phyloP scores from a whole-genome alignment of 2,113 vertebrate genomes.

The Fulica atra region DNA sequence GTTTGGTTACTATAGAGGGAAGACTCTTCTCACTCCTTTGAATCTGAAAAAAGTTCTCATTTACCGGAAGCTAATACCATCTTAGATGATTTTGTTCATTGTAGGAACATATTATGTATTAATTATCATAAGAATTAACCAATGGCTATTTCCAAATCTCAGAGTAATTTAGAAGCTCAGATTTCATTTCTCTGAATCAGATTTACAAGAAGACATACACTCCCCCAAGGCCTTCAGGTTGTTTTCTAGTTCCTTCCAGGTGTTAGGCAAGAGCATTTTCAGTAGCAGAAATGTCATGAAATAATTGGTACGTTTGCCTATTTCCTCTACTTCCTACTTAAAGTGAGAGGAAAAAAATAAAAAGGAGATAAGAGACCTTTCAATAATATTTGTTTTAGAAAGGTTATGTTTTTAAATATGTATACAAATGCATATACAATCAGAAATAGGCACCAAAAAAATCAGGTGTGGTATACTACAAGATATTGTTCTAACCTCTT shows the following conservation, averaged over 20 bases:
- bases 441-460: not conserved
- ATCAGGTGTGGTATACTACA: not conserved
- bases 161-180: not conserved
- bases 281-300: not conserved
- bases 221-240: not conserved
- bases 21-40: not conserved
- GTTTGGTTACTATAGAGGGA: not conserved
- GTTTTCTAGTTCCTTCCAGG: not conserved
- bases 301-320: not conserved
- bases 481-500: not conserved
- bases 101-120: not conserved
- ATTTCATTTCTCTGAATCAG: not conserved
- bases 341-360: not conserved
- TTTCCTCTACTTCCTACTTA: not conserved
- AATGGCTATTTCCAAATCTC: not conserved
- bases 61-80: not conserved
- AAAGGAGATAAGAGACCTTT: not conserved
- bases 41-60: not conserved
- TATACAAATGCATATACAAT: not conserved
- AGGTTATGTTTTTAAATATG: not conserved
- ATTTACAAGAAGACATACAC: not conserved
- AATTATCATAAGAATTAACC: not conserved
- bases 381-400: not conserved
- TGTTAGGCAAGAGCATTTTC: not conserved
- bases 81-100: not conserved